phyloP scores from a whole-genome alignment of 92 coral and sea anemone species.

The Isaurus tuberculatus region DNA sequence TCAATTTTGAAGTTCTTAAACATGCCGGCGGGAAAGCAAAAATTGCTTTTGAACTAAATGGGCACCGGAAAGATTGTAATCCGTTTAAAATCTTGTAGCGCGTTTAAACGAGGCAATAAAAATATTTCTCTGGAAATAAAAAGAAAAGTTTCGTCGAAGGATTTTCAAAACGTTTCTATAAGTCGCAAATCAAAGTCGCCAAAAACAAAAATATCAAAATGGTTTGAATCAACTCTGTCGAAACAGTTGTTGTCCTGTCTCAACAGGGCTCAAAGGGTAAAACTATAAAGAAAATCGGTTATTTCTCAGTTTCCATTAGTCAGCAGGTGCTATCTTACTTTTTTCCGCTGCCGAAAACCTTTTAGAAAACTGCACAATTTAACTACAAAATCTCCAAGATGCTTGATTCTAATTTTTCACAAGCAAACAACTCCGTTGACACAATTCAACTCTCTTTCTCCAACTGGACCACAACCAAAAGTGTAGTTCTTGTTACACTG shows the following conservation, averaged over 20 bases:
- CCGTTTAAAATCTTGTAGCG: not conserved
- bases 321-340: not conserved
- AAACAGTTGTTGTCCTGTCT: not conserved
- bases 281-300: too few relatives aligned
- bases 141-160: not conserved
- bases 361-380: not conserved
- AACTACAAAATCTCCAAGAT: not conserved
- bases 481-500: slow-evolving; percentile 16
- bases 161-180: not conserved
- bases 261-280: not conserved
- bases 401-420: slow-evolving; percentile 3
- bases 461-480: slow-evolving; percentile 36
- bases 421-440: slow-evolving; percentile 1
- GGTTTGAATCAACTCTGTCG: too few relatives aligned
- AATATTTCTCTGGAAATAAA: not conserved
- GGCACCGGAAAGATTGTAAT: not conserved
- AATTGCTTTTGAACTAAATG: not conserved
- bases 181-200: not conserved
- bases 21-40: not conserved
- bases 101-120: not conserved
- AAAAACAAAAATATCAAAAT: not conserved
- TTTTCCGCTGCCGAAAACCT: not conserved
- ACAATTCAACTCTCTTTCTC: slow-evolving; percentile 18
- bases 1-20: too few relatives aligned
- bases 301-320: not conserved